Percentiles rank a stretch among this genome's conserved stretches.
These are phyloP conservation scores for Anas platyrhynchos DNA, from an alignment of 2,113 vertebrate species.

Conservation along the genomic window DNA sequence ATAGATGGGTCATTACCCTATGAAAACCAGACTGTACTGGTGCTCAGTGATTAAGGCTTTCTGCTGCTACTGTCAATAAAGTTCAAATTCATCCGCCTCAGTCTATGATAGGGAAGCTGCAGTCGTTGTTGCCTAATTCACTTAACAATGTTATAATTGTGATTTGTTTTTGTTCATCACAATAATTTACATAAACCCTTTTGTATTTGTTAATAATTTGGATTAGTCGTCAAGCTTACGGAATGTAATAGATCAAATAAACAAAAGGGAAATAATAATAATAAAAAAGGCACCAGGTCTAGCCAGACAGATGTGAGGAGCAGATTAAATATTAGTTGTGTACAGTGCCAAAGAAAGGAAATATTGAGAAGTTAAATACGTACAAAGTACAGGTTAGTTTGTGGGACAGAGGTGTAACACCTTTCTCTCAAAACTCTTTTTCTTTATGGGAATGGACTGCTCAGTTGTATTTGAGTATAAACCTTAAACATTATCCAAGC, in stretches of 20 bases:
- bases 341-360: neutral
- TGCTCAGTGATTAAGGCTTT: slow-evolving; percentile 72
- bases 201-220: slow-evolving; percentile 62
- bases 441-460: neutral
- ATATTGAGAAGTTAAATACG: neutral
- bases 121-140: slow-evolving; percentile 70
- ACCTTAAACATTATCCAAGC: neutral
- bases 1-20: slow-evolving; percentile 80
- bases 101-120: slow-evolving; percentile 69
- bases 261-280: slow-evolving; percentile 38
- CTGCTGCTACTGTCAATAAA: slow-evolving; percentile 74
- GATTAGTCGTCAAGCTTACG: slow-evolving; percentile 61
- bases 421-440: neutral
- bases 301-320: slow-evolving; percentile 48
- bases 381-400: neutral
- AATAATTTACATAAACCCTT: slow-evolving; percentile 72
- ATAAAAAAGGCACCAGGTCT: neutral
- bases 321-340: slow-evolving; percentile 30
- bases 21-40: slow-evolving; percentile 62
- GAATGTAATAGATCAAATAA: slow-evolving; percentile 66
- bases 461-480: neutral
- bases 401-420: neutral
- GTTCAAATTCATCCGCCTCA: slow-evolving; percentile 72
- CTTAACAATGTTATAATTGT: slow-evolving; percentile 65
- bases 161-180: slow-evolving; percentile 66